Base-by-base conservation (phyloP, 2,888 invertebrate genomes). In the Allolobophora icterica region DNA sequence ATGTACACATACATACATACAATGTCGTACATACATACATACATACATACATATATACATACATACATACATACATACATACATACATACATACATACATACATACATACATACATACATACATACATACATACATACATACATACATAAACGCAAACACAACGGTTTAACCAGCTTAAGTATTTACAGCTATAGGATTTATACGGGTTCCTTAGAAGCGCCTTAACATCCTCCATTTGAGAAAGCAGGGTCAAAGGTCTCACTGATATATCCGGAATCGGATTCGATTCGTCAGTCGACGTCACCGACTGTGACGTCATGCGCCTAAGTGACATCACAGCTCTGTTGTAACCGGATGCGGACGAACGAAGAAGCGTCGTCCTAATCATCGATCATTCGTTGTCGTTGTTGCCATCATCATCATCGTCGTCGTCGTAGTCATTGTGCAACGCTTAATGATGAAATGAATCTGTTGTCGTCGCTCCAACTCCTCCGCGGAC, bases 401-500 rank as follows among this genome's bases (percentile, higher is more conserved):
- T 45, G 45, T 19, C 1, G 45, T 19, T 13, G 45, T 19, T 13
- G 45, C 15, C 19, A 13, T n/a, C n/a, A n/a, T n/a, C 13, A n/a
- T 52, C 52, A 21, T 42, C 13, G 42, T 42, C 42, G 42, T 42
- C 21, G 21, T 71, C 71, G 8, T n/a, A 3, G n/a, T 8, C 71
- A 71, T 71, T 71, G 71, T 71, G 71, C n/a, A 71, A 71, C 71
- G 71, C 71, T 71, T 71, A 71, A 71, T 71, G 71, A 71, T 71
- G 71, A 71, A 71, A 71, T 71, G n/a, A 71, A 71, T 71, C 71
- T 71, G 71, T 71, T 71, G 71, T 71, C 71, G 30, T 71, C 71
- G 71, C n/a, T n/a, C 52, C 52, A 52, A 24, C 52, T 52, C n/a
- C 30, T 71, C 30, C 8, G n/a, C 6, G n/a, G 30, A n/a, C 6